A percentile compares a stretch with the other conserved stretches of the same genome.
phyloP scores from a whole-genome alignment of 2,888 invertebrate species.

The Drosophila subsilvestris region DNA sequence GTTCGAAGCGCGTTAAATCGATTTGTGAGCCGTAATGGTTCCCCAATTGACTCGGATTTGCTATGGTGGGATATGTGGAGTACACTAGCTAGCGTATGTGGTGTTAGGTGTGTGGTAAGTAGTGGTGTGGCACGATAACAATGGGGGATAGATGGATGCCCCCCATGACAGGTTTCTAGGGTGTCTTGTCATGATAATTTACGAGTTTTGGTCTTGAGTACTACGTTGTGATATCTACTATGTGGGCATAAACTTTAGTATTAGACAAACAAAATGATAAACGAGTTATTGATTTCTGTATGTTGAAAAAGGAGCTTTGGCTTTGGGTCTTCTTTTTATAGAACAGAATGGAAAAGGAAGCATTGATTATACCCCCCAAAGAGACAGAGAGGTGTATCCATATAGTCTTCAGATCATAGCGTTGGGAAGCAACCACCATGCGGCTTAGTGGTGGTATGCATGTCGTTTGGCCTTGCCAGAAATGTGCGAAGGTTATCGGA shows the following conservation, averaged over 20 bases:
- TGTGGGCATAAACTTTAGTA: background rate
- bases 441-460: too few relatives aligned
- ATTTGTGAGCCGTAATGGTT: conserved; percentile 42
- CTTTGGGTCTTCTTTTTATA: too few relatives aligned
- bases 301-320: background rate
- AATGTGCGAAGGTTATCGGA: conserved; percentile 34
- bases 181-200: conserved; percentile 7
- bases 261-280: background rate
- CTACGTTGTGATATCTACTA: background rate
- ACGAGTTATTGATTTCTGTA: background rate
- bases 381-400: too few relatives aligned
- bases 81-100: background rate
- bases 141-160: background rate
- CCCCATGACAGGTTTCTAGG: background rate
- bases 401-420: too few relatives aligned
- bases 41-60: conserved; percentile 22
- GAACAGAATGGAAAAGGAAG: too few relatives aligned
- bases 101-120: background rate
- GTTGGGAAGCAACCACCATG: too few relatives aligned
- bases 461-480: conserved; percentile 20
- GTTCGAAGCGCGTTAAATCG: conserved; percentile 51
- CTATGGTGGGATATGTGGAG: conserved; percentile 15
- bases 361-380: too few relatives aligned
- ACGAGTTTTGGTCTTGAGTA: background rate
- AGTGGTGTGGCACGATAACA: background rate